A percentile compares a stretch with the other conserved stretches of the same genome.
Conservation (phyloP, 2,888 invertebrate genomes). For the Noctua fimbriata region DNA sequence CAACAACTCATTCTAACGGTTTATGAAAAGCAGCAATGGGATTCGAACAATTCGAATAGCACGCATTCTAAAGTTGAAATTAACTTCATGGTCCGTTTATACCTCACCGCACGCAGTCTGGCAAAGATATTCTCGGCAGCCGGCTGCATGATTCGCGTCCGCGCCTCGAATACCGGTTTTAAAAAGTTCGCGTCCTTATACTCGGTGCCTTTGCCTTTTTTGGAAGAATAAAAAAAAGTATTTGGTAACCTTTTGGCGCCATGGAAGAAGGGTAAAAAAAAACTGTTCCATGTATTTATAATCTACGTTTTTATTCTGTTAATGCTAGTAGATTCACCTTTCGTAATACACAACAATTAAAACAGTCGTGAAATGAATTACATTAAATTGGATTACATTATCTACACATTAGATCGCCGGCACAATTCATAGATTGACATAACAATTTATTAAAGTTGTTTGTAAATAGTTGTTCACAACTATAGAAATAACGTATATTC, state of each 20-base stretch:
- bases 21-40: conserved; percentile 64
- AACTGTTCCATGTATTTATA: neutral
- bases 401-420: conserved; percentile 15
- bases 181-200: conserved; percentile 70
- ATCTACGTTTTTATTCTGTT: neutral
- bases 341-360: conserved; percentile 12
- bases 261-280: conserved; percentile 81
- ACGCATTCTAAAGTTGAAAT: conserved; percentile 38
- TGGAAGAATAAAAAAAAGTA: conserved; percentile 63
- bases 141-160: conserved; percentile 78
- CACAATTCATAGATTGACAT: conserved; percentile 21
- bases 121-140: conserved; percentile 78
- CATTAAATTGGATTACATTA: conserved; percentile 26
- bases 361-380: conserved; percentile 15
- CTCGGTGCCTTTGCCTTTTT: conserved; percentile 67
- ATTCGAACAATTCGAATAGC: conserved; percentile 30
- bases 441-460: conserved; percentile 27
- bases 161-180: conserved; percentile 75
- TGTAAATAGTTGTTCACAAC: conserved; percentile 16
- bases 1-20: neutral
- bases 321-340: conserved; percentile 27
- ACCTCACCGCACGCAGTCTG: conserved; percentile 80
- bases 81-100: conserved; percentile 66
- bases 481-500: conserved; percentile 7
- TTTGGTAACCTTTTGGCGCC: conserved; percentile 67